These are phyloP conservation scores for Ataeniobius toweri DNA, from an alignment of 2,797 vertebrate genomes.

Conservation along the genomic window DNA sequence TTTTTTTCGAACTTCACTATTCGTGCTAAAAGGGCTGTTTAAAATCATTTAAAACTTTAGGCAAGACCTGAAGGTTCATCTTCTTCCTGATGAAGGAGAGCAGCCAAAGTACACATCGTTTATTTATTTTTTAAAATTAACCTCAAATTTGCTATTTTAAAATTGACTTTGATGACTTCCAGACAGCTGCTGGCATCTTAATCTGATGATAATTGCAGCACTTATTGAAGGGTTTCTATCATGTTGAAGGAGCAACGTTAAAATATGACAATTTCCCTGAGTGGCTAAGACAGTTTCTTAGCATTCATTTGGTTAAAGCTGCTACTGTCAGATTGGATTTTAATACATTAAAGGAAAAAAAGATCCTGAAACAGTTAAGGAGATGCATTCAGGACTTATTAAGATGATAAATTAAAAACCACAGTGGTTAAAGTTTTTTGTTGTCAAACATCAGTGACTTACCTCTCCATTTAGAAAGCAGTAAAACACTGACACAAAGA, in stretches of 20 bases:
- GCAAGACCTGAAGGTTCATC: not conserved
- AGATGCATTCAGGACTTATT: conserved; percentile 14
- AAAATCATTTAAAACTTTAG: not conserved
- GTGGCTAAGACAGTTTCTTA: not conserved
- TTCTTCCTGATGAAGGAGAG: not conserved
- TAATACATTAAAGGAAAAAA: not conserved
- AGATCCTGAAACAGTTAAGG: not conserved
- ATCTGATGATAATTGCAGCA: conserved; percentile 14
- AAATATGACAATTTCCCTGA: not conserved
- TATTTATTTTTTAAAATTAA: conserved; percentile 10
- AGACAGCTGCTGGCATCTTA: conserved; percentile 34
- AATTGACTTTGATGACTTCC: conserved; percentile 26
- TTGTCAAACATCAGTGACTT: conserved; percentile 61
- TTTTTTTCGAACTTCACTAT: not conserved
- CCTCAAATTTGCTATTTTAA: conserved; percentile 17
- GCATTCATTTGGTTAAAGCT: not conserved
- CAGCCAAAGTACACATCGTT: conserved; percentile 6
- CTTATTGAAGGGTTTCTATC: conserved; percentile 10
- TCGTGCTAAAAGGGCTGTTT: not conserved
- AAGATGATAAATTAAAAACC: conserved; percentile 19
- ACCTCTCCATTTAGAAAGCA: conserved; percentile 99
- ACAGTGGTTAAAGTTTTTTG: not conserved
- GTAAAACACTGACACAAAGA: conserved; percentile 99
- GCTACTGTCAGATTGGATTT: conserved; percentile 10
- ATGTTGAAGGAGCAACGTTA: conserved; percentile 5